phyloP scores from a whole-genome alignment of 2,113 vertebrate genomes.

The Osmerus eperlanus region DNA sequence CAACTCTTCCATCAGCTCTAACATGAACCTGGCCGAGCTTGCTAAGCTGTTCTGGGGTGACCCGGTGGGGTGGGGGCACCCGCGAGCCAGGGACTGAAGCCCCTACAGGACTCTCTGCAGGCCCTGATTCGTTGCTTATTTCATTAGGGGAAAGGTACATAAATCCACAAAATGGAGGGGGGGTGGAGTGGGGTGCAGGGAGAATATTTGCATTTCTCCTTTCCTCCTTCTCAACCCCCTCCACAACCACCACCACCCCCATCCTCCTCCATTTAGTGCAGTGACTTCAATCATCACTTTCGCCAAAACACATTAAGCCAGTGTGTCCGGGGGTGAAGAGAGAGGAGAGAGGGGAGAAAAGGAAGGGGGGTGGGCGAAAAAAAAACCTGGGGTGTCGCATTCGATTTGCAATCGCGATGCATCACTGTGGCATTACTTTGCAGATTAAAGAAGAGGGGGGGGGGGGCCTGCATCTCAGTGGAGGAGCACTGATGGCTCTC shows the following conservation, averaged over 20 bases:
- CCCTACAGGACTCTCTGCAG: slow-evolving; percentile 40
- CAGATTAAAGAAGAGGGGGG: slow-evolving; percentile 71
- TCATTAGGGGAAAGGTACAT: slow-evolving; percentile 74
- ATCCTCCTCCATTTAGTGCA: slow-evolving; percentile 60
- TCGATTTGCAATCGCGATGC: slow-evolving; percentile 75
- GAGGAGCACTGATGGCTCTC: slow-evolving; percentile 50
- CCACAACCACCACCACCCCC: slow-evolving; percentile 25
- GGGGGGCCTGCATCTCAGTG: slow-evolving; percentile 64
- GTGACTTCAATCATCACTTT: slow-evolving; percentile 78
- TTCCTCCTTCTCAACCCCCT: slow-evolving; percentile 41
- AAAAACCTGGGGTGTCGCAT: slow-evolving; percentile 61
- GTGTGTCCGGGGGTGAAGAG: slow-evolving; percentile 64
- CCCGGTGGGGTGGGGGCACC: slow-evolving; percentile 42
- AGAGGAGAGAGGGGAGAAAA: slow-evolving; percentile 12
- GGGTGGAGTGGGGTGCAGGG: slow-evolving; percentile 55
- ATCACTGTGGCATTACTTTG: slow-evolving; percentile 74
- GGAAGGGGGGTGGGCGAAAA: slow-evolving; percentile 18
- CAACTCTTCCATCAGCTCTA: slow-evolving; percentile 47
- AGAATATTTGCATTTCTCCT: slow-evolving; percentile 73
- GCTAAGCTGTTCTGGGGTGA: slow-evolving; percentile 40
- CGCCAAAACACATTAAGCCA: slow-evolving; percentile 75
- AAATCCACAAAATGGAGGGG: slow-evolving; percentile 70
- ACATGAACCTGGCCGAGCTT: slow-evolving; percentile 41
- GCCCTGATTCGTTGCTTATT: slow-evolving; percentile 67
- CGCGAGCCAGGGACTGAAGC: slow-evolving; percentile 11